Percentiles rank a stretch among this genome's conserved stretches.
Conservation (phyloP, 2,797 vertebrate genomes). For the Anabacerthia variegaticeps region DNA sequence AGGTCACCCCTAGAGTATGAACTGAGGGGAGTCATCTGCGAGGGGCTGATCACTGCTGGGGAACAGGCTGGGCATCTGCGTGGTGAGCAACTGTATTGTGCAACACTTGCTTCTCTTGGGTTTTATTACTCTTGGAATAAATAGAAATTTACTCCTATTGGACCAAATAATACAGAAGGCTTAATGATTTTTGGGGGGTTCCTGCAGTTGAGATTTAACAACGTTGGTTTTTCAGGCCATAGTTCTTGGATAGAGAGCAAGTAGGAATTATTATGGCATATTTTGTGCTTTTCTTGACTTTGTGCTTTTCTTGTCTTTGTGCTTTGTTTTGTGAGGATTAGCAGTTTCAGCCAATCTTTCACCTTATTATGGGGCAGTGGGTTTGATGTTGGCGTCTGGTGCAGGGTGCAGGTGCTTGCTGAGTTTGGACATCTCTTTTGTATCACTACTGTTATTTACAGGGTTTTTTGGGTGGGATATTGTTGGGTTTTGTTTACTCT, state of each 20-base stretch:
- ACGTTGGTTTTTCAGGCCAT: background rate
- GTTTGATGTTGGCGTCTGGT: background rate
- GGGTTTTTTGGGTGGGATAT: background rate
- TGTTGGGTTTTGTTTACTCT: background rate
- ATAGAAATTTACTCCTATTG: background rate
- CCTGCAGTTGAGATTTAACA: background rate
- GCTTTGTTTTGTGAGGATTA: background rate
- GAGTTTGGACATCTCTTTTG: background rate
- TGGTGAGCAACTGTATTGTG: fast-evolving
- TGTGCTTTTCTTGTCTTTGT: background rate
- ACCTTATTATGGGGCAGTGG: background rate
- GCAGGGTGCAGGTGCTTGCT: fast-evolving
- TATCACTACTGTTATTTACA: background rate
- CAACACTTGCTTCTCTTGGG: background rate
- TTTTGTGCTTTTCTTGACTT: background rate
- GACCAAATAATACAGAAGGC: fast-evolving
- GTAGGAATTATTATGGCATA: background rate
- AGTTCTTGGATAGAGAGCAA: background rate
- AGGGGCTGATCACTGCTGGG: background rate
- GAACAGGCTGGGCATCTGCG: background rate
- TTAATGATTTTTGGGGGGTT: background rate
- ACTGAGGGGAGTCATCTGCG: background rate
- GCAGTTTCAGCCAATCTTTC: background rate
- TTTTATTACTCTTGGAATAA: background rate
- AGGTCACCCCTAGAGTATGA: background rate